These are phyloP conservation scores for Chlorops oryzae DNA, from an alignment of 1,140 invertebrate genomes.

Conservation along the genomic window DNA sequence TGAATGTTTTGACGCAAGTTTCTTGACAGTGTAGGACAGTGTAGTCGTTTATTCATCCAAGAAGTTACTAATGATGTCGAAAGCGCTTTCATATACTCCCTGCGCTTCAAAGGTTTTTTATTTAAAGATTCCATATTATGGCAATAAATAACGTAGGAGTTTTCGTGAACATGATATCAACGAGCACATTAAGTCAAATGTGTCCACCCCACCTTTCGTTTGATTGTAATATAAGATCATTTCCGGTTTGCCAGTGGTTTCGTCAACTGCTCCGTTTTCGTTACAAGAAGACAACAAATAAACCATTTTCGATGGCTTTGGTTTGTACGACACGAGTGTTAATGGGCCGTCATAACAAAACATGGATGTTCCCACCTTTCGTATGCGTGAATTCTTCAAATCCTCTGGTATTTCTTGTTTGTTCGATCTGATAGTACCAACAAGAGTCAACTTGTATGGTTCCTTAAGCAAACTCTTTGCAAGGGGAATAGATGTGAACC, in stretches of 20 bases:
- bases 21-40: constrained; percentile 2
- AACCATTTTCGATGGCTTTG: no score
- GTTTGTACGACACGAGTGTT: no score
- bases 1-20: not conserved
- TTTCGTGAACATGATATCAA: constrained; percentile 27
- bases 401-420: constrained; percentile 39
- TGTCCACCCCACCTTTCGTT: constrained; percentile 50
- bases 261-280: constrained; percentile 17
- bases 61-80: not conserved
- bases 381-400: constrained; percentile 16
- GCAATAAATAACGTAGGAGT: constrained; percentile 12
- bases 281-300: constrained; percentile 36
- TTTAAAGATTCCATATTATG: constrained; percentile 11
- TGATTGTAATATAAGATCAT: constrained; percentile 47
- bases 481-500: no score
- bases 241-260: constrained; percentile 35
- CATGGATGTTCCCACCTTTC: constrained; percentile 21
- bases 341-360: constrained; percentile 35
- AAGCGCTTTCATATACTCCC: constrained; percentile 1
- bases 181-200: constrained; percentile 49
- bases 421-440: constrained; percentile 15
- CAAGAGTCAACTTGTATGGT: constrained; percentile 1
- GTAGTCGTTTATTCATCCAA: constrained; percentile 1
- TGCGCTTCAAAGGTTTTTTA: constrained; percentile 6
- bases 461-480: no score